phyloP scores from a whole-genome alignment of 2,888 invertebrate genomes.

The Caenorhabditis angaria region DNA sequence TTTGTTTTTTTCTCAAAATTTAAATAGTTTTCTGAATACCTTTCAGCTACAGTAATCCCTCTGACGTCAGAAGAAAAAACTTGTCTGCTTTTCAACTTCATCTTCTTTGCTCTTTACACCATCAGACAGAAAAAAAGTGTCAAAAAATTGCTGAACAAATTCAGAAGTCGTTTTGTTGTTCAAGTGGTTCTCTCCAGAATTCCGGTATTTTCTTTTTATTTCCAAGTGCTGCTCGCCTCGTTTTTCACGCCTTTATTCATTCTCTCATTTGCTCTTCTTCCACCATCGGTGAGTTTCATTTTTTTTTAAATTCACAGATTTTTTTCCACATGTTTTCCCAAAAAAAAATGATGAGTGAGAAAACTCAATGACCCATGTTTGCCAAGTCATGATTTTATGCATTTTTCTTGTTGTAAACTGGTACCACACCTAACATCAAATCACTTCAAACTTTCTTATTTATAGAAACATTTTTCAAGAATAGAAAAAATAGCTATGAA shows the following conservation, averaged over 20 bases:
- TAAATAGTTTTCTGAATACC: no score
- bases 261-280: neutral
- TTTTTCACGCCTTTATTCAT: no score
- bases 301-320: no score
- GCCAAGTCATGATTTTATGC: neutral
- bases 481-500: neutral
- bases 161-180: no score
- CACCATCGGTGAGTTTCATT: neutral
- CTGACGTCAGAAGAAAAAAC: no score
- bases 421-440: conserved; percentile 4
- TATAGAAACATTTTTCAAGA: neutral
- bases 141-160: conserved; percentile 3
- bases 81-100: no score
- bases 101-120: no score
- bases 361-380: neutral
- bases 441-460: no score
- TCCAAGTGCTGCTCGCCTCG: neutral
- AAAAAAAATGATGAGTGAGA: neutral
- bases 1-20: no score
- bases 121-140: neutral
- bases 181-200: conserved; percentile 1
- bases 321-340: no score
- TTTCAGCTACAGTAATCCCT: no score
- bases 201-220: neutral
- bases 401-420: neutral